Evolutionary conservation across 2,113 vertebrate genomes (phyloP).

Genomic region (Perca fluviatilis): DNA sequence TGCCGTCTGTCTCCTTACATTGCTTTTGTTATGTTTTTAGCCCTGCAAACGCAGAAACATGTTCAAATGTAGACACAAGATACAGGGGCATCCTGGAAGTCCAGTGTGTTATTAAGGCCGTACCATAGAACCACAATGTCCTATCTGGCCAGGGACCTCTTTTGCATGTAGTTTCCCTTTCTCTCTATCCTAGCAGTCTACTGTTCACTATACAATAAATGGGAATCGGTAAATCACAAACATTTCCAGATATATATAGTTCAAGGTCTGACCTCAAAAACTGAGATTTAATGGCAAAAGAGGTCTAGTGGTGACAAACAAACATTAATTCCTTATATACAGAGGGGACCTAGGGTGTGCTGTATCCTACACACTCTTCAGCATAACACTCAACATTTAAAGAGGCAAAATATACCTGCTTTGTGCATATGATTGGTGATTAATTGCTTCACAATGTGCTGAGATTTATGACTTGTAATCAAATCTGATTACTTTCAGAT

Average conservation of each 20-base stretch:
- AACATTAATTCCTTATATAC: not conserved
- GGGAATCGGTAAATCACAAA: not conserved
- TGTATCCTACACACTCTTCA: not conserved
- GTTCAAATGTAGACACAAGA: slow-evolving; percentile 4
- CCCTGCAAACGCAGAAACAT: not conserved
- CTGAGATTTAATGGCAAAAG: not conserved
- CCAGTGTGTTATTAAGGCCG: not conserved
- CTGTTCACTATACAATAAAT: not conserved
- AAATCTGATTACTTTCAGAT: slow-evolving; percentile 1
- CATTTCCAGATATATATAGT: not conserved
- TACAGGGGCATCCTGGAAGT: slow-evolving; percentile 5
- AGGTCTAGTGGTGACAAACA: not conserved
- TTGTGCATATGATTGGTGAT: not conserved
- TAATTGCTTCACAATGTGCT: not conserved
- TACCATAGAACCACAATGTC: not conserved
- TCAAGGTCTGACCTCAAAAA: not conserved
- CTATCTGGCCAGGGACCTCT: not conserved
- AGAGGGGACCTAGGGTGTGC: not conserved
- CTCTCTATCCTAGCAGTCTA: not conserved
- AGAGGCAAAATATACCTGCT: not conserved
- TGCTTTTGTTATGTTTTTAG: slow-evolving; percentile 28
- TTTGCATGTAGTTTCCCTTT: not conserved
- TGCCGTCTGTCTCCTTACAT: slow-evolving; percentile 26
- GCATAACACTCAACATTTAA: too few relatives aligned
- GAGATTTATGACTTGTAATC: slow-evolving; percentile 1